A percentile compares a stretch with the other conserved stretches of the same genome.
Conservation (phyloP, 2,888 invertebrate species). For the Acanthosepion pharaonis region DNA sequence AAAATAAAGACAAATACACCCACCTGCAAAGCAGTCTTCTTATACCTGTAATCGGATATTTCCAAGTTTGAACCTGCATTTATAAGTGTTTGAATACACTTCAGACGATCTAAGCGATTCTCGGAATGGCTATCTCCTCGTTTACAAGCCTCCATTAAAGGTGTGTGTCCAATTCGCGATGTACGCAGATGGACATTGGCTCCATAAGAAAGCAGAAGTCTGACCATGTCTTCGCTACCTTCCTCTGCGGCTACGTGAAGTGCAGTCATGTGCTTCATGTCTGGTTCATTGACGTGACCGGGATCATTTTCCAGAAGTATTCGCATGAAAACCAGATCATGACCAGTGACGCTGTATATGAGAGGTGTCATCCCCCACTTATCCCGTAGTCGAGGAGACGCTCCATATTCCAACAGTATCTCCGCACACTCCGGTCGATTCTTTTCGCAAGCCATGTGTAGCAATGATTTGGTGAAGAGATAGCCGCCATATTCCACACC, state of each 20-base stretch:
- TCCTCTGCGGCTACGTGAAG: conserved; percentile 64
- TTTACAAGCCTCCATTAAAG: conserved; percentile 61
- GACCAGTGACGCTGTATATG: conserved; percentile 62
- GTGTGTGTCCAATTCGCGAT: conserved; percentile 62
- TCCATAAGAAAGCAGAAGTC: conserved; percentile 58
- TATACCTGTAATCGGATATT: background rate
- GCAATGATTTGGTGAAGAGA: conserved; percentile 64
- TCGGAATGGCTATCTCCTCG: conserved; percentile 17
- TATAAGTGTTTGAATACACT: background rate
- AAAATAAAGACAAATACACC: background rate
- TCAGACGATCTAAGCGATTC: background rate
- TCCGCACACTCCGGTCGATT: conserved; percentile 64
- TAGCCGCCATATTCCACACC: conserved; percentile 62
- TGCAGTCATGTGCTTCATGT: conserved; percentile 61
- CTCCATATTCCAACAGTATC: conserved; percentile 60
- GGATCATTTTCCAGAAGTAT: conserved; percentile 55
- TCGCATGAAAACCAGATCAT: conserved; percentile 62
- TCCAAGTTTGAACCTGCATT: background rate
- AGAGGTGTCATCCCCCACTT: conserved; percentile 70
- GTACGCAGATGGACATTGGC: conserved; percentile 62
- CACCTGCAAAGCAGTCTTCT: background rate
- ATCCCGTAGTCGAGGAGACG: conserved; percentile 61
- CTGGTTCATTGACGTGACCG: conserved; percentile 58
- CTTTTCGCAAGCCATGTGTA: conserved; percentile 69
- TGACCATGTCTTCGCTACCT: conserved; percentile 58